Conservation (phyloP, 1,140 invertebrate genomes). For the Micrasema longulum region DNA sequence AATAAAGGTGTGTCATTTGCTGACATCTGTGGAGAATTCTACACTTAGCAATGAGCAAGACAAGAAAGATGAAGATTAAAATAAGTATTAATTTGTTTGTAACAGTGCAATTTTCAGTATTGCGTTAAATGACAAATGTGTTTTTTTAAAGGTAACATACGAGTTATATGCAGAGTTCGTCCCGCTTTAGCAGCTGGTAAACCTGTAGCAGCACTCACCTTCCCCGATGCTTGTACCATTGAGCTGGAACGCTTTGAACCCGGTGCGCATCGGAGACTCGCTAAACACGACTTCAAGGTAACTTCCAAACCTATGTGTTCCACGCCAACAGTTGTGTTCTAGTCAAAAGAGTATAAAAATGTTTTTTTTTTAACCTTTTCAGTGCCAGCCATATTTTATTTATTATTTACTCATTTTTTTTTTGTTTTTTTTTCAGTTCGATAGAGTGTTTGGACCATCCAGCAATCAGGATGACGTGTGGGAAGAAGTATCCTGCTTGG, state of each 20-base stretch:
- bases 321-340: too few relatives aligned
- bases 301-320: constrained; percentile 50
- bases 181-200: constrained; percentile 67
- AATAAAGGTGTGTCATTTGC: too few relatives aligned
- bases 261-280: constrained; percentile 60
- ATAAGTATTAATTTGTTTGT: too few relatives aligned
- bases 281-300: constrained; percentile 71
- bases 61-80: too few relatives aligned
- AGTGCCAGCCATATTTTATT: too few relatives aligned
- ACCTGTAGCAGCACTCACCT: constrained; percentile 64
- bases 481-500: constrained; percentile 60
- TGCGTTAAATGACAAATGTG: too few relatives aligned
- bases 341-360: too few relatives aligned
- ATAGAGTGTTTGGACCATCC: constrained; percentile 49
- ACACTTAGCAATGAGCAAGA: too few relatives aligned
- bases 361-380: too few relatives aligned
- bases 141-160: constrained; percentile 83
- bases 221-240: constrained; percentile 69
- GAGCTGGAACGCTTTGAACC: constrained; percentile 63
- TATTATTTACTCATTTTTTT: too few relatives aligned
- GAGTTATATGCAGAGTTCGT: constrained; percentile 82
- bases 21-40: too few relatives aligned
- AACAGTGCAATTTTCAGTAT: too few relatives aligned
- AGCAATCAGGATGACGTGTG: constrained; percentile 52
- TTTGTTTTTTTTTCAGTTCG: constrained; percentile 57